Conservation (phyloP, 2,113 vertebrate species). For the Rhinopomastus cyanomelas region DNA sequence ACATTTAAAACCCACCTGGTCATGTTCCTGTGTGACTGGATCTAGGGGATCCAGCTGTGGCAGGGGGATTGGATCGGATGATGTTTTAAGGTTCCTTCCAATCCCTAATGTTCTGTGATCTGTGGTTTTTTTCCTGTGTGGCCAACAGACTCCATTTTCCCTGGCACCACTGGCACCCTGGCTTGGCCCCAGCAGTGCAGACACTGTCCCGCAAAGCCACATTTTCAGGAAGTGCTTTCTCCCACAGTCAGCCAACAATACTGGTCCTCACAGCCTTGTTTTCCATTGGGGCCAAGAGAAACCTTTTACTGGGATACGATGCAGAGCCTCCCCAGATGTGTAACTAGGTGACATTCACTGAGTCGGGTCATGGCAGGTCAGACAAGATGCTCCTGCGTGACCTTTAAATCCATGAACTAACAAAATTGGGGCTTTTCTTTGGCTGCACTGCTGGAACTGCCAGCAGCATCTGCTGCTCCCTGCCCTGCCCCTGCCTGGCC, state of each 20-base stretch:
- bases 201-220: background rate
- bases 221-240: background rate
- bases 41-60: too few species aligned
- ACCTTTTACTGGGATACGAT: accelerated
- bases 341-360: background rate
- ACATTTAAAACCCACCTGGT: too few species aligned
- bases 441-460: accelerated
- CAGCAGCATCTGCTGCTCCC: background rate
- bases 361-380: accelerated
- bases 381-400: background rate
- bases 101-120: too few species aligned
- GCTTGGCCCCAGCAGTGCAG: background rate
- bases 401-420: constrained; percentile 4
- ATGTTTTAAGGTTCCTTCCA: too few species aligned
- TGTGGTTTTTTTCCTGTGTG: background rate
- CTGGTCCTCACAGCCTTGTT: accelerated
- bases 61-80: too few species aligned
- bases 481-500: background rate
- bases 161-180: too few species aligned
- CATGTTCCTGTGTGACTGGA: too few species aligned
- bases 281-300: background rate
- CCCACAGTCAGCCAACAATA: accelerated
- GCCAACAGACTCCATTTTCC: background rate
- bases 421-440: background rate
- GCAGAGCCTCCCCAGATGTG: background rate